Base-by-base conservation (phyloP, 2,888 invertebrate species). In the Lasioglossum leucozonium region DNA sequence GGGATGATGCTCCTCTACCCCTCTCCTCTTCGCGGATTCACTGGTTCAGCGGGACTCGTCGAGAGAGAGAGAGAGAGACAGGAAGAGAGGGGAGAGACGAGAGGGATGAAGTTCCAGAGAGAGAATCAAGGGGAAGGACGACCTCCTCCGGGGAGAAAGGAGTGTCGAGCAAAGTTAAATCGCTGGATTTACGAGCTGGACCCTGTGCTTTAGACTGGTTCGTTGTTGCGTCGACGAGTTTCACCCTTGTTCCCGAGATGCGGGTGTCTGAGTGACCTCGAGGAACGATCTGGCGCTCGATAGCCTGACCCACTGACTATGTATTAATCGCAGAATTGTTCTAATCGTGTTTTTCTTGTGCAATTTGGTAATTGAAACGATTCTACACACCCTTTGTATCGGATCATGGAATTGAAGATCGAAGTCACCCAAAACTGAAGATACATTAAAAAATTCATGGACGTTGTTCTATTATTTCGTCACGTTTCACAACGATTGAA, bases 31-130 rank as follows among this genome's bases (percentile, higher is more conserved):
- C 34, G 69, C 84, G 79, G 87, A 91, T 91, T 91, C 91, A 81
- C 85, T 84, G 91, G 89, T 90, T 89, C 87, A 90, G 90, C 87
- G 88, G 84, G 82, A 84, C 51, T n/a, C 51, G n/a, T 10, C 10
- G 30, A 30, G 58, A 30, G 26, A 26, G 3, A 34, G 34, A 34
- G 34, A 34, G 34, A 34, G 34, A 34, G 34, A 34, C 2, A 34
- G 34, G 34, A 3, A 34, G 34, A 2, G 34, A 34, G 34, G 34
- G 26, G 58, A 58, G 58, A 58, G 58, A 26, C 22, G 26, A 73
- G 77, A 90, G 90, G 89, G 89, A 90, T 88, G 93, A 93, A 92
- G 93, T 92, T 92, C 93, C 92, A 51, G 18, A 2, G 58, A 26
- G 58, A 26, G 58, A n/a, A 71, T 16, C 6, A 55, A 42, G 77